These are phyloP conservation scores for Choristoneura rosaceana DNA, from an alignment of 2,888 invertebrate species.

Conservation along the genomic window DNA sequence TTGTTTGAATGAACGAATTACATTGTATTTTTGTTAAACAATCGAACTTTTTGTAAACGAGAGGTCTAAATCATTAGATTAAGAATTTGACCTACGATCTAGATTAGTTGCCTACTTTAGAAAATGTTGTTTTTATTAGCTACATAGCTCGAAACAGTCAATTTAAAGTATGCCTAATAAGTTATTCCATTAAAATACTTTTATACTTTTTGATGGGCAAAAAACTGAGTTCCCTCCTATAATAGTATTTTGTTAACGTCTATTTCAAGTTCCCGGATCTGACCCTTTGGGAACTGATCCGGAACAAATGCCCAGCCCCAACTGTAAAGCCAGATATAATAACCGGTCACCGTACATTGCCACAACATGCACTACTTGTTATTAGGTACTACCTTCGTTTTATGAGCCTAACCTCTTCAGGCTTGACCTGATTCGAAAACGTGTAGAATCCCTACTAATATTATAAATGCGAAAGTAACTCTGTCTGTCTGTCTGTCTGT, in stretches of 20 bases:
- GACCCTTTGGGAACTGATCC: slow-evolving; percentile 3
- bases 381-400: not conserved
- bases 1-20: slow-evolving; percentile 25
- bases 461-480: too few relatives aligned
- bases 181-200: not conserved
- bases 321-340: not conserved
- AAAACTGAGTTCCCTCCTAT: not conserved
- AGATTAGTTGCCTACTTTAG: not conserved
- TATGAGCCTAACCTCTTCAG: not conserved
- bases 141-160: not conserved
- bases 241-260: not conserved
- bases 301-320: not conserved
- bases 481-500: too few relatives aligned
- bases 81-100: not conserved
- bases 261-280: not conserved
- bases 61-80: not conserved
- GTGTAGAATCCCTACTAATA: too few relatives aligned
- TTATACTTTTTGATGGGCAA: too few relatives aligned
- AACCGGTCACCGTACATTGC: not conserved
- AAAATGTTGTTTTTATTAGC: not conserved
- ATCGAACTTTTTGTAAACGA: not conserved
- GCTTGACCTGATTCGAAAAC: not conserved
- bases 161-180: not conserved
- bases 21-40: slow-evolving; percentile 6
- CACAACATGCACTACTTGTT: not conserved